A percentile compares a stretch with the other conserved stretches of the same genome.
Conservation (phyloP, 2,888 invertebrate species). For the Caenorhabditis sulstoni region DNA sequence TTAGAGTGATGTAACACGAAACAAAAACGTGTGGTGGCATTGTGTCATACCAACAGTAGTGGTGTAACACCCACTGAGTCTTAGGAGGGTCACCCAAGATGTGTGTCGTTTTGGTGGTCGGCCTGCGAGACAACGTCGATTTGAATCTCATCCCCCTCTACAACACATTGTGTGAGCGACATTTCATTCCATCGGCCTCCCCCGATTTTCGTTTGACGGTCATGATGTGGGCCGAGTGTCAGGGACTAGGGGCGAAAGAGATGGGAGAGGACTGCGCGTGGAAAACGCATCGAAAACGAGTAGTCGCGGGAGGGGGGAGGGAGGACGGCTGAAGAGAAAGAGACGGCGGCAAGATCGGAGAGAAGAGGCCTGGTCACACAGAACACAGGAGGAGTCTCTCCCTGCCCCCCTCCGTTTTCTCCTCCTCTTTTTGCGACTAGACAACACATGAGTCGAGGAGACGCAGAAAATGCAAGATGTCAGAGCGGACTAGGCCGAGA, state of each 20-base stretch:
- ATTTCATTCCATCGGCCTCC: not conserved
- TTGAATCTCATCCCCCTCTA: too few species aligned
- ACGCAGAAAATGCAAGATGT: slow-evolving; percentile 3
- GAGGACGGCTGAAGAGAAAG: slow-evolving; percentile 4
- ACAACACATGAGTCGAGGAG: not conserved
- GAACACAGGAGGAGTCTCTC: slow-evolving; percentile 8
- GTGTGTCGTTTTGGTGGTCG: too few species aligned
- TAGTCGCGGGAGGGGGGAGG: too few species aligned
- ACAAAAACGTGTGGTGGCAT: too few species aligned
- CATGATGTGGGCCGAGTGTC: not conserved
- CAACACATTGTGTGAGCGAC: not conserved
- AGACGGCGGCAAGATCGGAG: slow-evolving; percentile 6
- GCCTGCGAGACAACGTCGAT: too few species aligned
- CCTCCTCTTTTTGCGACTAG: not conserved
- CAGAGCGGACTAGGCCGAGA: not conserved
- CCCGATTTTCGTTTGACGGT: slow-evolving; percentile 1
- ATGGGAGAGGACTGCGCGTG: not conserved
- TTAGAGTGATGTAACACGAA: too few species aligned
- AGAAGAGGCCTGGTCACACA: slow-evolving; percentile 11
- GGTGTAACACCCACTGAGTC: too few species aligned
- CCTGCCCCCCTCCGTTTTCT: not conserved
- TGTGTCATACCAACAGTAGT: too few species aligned
- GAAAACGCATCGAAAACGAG: slow-evolving; percentile 9
- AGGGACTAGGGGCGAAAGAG: too few species aligned
- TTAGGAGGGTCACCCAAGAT: too few species aligned